These are phyloP conservation scores for Passer domesticus DNA, from an alignment of 2,113 vertebrate genomes.

Conservation along the genomic window DNA sequence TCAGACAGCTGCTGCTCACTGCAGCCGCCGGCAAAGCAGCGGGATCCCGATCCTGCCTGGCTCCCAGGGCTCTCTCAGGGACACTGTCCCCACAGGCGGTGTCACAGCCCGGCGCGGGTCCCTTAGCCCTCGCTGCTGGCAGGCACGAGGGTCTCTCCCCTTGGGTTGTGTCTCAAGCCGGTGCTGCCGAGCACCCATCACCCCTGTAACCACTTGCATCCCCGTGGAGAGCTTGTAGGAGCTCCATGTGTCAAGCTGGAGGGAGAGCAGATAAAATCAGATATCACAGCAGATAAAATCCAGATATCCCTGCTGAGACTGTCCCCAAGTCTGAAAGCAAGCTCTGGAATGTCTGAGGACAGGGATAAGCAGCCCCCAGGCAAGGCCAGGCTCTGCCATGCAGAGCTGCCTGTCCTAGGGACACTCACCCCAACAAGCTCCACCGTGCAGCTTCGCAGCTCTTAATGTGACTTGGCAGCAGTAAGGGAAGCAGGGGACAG, in stretches of 20 bases:
- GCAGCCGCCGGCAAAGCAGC: not conserved
- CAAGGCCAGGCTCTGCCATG: not conserved
- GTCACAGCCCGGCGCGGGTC: not conserved
- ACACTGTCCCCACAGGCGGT: accelerated
- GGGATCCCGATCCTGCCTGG: not conserved
- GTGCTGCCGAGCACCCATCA: not conserved
- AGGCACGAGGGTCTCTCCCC: not conserved
- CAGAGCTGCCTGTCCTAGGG: not conserved
- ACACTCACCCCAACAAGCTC: not conserved
- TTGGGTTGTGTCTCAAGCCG: not conserved
- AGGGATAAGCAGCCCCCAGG: not conserved
- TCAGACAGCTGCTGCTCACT: not conserved
- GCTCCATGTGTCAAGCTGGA: not conserved
- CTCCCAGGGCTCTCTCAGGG: not conserved
- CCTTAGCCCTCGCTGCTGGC: not conserved
- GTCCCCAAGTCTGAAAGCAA: not conserved
- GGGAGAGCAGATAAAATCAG: not conserved
- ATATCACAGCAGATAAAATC: not conserved
- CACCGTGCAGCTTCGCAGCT: not conserved
- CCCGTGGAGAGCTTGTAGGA: not conserved
- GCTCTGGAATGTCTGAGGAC: not conserved
- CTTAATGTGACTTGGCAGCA: slow-evolving; percentile 6
- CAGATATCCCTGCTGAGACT: not conserved
- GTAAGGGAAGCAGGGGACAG: not conserved
- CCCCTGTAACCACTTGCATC: not conserved